Base-by-base conservation (phyloP, 2,113 vertebrate genomes). In the Nyctibius bracteatus region DNA sequence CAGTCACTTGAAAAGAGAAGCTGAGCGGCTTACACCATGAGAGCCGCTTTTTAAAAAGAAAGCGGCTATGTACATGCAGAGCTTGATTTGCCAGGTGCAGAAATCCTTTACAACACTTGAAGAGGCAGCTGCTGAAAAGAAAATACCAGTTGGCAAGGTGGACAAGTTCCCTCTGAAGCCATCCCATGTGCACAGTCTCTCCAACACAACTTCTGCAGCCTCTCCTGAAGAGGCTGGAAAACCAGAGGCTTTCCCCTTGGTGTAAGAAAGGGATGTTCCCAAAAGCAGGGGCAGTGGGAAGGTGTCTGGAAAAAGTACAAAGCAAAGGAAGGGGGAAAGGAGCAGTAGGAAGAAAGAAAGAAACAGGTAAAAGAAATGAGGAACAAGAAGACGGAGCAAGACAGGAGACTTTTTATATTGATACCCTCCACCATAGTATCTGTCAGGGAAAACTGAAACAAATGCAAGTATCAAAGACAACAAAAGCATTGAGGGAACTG, bases 101-200 rank as follows among this genome's bases (percentile, higher is more conserved):
- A 96, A 92, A 81, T 58, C 71, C 67, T 62, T 83, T 41, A 80
- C 90, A 81, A 47, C 14, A 28, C 70, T 90, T 25, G 6, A 74
- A 81, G 63, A 88, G 63, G 75, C 92, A 96, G 90, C 75, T 94
- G 86, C 72, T 0, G 6, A 71, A 88, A 73, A 81, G n/a, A 79
- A 77, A 78, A 63, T 74, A 86, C 85, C 77, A 92, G 44, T 4
- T 93, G 82, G 81, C 86, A 93, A 43, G 2, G 0, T 17, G 52
- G 57, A 71, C 6, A 3, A 83, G 49, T 30, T 77, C 46, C 2
- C 35, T 83, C 82, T 30, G 52, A 88, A 92, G 59, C 75, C 55
- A 59, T 61, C 61, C 68, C 75, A 92, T 1, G 0, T 37, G 46
- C 63, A 62, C 0, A 0, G 55, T 18, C 63, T 80, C 59, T 81